A percentile compares a stretch with the other conserved stretches of the same genome.
phyloP scores from a whole-genome alignment of 2,797 vertebrate genomes.

The Diceros bicornis region DNA sequence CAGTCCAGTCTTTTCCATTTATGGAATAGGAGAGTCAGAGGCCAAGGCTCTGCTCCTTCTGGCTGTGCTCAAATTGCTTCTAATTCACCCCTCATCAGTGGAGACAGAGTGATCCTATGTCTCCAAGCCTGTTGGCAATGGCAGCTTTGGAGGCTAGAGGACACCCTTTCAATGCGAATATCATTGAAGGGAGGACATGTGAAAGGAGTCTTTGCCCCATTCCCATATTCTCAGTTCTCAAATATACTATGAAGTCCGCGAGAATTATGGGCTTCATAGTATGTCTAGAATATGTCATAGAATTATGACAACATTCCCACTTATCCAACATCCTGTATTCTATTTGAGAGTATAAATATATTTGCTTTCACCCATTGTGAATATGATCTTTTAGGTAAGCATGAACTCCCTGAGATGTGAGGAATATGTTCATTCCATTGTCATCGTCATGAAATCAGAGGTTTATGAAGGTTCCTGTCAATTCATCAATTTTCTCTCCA shows the following conservation, averaged over 20 bases:
- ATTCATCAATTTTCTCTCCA: constrained; percentile 3
- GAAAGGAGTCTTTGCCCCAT: background rate
- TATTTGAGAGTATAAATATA: background rate
- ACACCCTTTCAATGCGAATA: background rate
- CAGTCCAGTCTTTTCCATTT: background rate
- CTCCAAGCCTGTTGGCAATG: background rate
- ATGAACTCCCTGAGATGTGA: background rate
- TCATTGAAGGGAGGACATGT: background rate
- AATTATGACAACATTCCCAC: background rate
- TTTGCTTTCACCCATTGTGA: constrained; percentile 24
- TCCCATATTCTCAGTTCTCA: background rate
- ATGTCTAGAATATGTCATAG: background rate
- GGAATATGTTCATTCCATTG: background rate
- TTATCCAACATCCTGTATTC: background rate
- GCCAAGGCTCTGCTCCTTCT: background rate
- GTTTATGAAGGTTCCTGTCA: constrained; percentile 33
- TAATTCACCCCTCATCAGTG: background rate
- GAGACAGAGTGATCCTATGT: background rate
- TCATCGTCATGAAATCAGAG: background rate
- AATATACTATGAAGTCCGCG: background rate
- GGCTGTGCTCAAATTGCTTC: background rate
- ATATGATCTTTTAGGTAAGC: constrained; percentile 25
- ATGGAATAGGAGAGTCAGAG: background rate
- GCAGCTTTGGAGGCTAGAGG: too few species aligned
- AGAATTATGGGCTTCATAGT: background rate